phyloP scores from a whole-genome alignment of 2,888 invertebrate genomes.

The Drosophila falleni region DNA sequence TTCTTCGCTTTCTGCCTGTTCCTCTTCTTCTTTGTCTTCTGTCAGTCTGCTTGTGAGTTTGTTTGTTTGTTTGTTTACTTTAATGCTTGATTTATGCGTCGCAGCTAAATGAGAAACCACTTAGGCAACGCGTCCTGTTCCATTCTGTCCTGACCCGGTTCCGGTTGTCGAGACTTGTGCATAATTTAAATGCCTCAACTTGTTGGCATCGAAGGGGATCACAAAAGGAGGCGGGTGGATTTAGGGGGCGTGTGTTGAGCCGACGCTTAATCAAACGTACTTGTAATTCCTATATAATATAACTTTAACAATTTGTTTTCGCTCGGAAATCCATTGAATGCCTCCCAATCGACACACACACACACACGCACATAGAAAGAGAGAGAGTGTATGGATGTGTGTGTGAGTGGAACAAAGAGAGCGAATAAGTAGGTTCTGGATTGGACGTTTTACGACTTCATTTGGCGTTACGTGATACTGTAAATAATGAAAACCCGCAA shows the following conservation, averaged over 20 bases:
- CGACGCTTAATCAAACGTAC: slow-evolving; percentile 58
- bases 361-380: neutral
- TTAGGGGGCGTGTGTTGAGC: neutral
- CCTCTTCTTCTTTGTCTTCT: neutral
- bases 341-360: slow-evolving; percentile 8
- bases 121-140: slow-evolving; percentile 57
- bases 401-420: slow-evolving; percentile 16
- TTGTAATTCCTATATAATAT: slow-evolving; percentile 64
- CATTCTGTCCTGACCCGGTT: slow-evolving; percentile 56
- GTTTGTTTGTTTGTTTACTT: slow-evolving; percentile 57
- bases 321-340: slow-evolving; percentile 42
- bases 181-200: slow-evolving; percentile 60
- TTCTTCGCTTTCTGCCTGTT: neutral
- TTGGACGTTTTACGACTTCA: slow-evolving; percentile 74
- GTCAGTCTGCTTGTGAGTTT: slow-evolving; percentile 3
- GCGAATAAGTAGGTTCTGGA: slow-evolving; percentile 32
- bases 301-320: slow-evolving; percentile 68
- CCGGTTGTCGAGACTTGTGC: slow-evolving; percentile 63
- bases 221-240: neutral
- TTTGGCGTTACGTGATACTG: slow-evolving; percentile 76
- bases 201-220: neutral
- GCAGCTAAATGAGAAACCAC: slow-evolving; percentile 73
- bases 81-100: slow-evolving; percentile 74
- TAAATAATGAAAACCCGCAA: slow-evolving; percentile 66
- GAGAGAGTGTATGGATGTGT: neutral